These are phyloP conservation scores for Tinea pellionella DNA, from an alignment of 2,888 invertebrate genomes.

Conservation along the genomic window DNA sequence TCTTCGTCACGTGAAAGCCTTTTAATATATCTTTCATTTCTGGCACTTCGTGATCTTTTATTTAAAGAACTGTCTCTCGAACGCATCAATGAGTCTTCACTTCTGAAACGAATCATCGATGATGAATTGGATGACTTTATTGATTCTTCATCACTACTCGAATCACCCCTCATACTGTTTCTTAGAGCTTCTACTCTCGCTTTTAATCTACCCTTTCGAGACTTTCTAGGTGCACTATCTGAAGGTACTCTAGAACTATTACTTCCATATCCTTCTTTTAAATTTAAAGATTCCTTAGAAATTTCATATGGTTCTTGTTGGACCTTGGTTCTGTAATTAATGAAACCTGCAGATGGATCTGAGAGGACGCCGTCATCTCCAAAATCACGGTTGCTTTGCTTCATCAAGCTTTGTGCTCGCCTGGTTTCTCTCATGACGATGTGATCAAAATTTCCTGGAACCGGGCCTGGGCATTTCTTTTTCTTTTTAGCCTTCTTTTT, in stretches of 20 bases:
- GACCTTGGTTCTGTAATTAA: slow-evolving; percentile 48
- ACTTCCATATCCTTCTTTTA: background rate
- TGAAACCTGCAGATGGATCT: slow-evolving; percentile 67
- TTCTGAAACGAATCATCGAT: slow-evolving; percentile 74
- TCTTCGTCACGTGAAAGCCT: slow-evolving; percentile 79
- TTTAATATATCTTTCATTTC: slow-evolving; percentile 84
- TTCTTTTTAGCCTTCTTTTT: slow-evolving; percentile 64
- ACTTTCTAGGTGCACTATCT: slow-evolving; percentile 65
- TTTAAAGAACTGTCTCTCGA: slow-evolving; percentile 70
- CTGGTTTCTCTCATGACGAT: slow-evolving; percentile 69
- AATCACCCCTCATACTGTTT: slow-evolving; percentile 71
- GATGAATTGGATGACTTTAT: slow-evolving; percentile 73
- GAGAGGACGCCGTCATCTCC: slow-evolving; percentile 68
- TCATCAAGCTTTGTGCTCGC: slow-evolving; percentile 60
- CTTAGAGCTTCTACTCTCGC: slow-evolving; percentile 76
- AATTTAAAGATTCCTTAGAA: slow-evolving; percentile 44
- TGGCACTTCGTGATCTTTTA: slow-evolving; percentile 76
- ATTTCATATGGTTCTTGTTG: slow-evolving; percentile 40
- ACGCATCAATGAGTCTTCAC: slow-evolving; percentile 75
- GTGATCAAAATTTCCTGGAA: slow-evolving; percentile 74
- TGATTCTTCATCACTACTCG: slow-evolving; percentile 80
- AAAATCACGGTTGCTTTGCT: slow-evolving; percentile 41
- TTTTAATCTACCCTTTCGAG: slow-evolving; percentile 71
- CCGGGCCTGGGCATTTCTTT: slow-evolving; percentile 51
- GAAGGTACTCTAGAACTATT: slow-evolving; percentile 47